These are phyloP conservation scores for Drosophila melanosoma DNA, from an alignment of 2,888 invertebrate species.

Conservation along the genomic window DNA sequence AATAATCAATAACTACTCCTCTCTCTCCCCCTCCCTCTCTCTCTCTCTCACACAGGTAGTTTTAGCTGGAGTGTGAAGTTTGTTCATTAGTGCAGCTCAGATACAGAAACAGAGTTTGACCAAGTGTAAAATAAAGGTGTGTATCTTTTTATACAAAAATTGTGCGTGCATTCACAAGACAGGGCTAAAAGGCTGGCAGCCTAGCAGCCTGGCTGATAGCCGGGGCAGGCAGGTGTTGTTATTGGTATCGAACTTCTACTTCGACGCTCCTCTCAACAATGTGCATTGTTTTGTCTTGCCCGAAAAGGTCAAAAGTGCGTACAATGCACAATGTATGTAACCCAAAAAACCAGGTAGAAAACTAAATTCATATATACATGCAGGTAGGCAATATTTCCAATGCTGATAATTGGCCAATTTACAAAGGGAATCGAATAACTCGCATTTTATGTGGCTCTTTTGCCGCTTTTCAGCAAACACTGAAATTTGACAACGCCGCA, in stretches of 20 bases:
- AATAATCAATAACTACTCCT: constrained; percentile 72
- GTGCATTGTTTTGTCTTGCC: constrained; percentile 66
- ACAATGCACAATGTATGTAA: constrained; percentile 52
- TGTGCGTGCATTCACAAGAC: constrained; percentile 59
- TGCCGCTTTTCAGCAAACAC: constrained; percentile 37
- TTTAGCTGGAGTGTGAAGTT: constrained; percentile 66
- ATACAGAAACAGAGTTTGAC: constrained; percentile 53
- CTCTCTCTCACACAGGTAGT: constrained; percentile 42
- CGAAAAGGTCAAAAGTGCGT: constrained; percentile 69
- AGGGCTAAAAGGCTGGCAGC: constrained; percentile 10
- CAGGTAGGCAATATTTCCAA: constrained; percentile 79
- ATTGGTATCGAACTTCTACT: constrained; percentile 10
- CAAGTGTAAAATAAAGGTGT: constrained; percentile 78
- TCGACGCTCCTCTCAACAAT: constrained; percentile 47
- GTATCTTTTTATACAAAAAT: constrained; percentile 64
- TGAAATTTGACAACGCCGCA: constrained; percentile 53
- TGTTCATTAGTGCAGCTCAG: constrained; percentile 69
- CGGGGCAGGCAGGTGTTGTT: constrained; percentile 72
- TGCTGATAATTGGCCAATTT: constrained; percentile 82
- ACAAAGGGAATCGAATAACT: constrained; percentile 39
- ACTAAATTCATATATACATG: constrained; percentile 3
- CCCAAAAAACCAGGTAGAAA: constrained; percentile 59
- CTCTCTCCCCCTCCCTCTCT: background rate
- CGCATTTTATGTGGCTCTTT: constrained; percentile 17
- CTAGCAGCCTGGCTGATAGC: constrained; percentile 5